Conservation (phyloP, 30 jellyfish, hydroid and myxozoan species). For the Hydractinia echinata region DNA sequence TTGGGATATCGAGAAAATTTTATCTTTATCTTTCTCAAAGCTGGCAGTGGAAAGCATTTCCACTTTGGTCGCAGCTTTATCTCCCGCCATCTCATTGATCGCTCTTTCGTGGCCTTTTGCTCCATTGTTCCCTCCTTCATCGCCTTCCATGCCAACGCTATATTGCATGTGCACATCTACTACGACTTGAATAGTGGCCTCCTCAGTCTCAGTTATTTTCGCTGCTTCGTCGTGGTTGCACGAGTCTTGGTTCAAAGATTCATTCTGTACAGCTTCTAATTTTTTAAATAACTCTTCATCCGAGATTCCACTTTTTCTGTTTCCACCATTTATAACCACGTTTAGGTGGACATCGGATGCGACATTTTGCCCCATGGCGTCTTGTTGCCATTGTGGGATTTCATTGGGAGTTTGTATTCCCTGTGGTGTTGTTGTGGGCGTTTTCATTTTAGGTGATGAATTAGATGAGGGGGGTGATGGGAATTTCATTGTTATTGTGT, state of each 20-base stretch:
- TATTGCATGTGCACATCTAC: no score
- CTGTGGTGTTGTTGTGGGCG: slow-evolving; percentile 12
- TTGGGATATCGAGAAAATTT: no score
- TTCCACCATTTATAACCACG: not conserved
- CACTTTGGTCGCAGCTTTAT: no score
- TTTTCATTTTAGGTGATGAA: slow-evolving; percentile 2
- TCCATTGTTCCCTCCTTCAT: no score
- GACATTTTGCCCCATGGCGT: not conserved
- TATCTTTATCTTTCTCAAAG: no score
- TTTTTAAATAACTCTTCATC: not conserved
- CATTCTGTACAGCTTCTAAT: not conserved
- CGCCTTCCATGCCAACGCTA: no score
- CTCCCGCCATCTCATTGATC: no score
- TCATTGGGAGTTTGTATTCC: not conserved
- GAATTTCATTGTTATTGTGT: no score
- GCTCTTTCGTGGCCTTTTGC: no score
- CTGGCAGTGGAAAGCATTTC: no score
- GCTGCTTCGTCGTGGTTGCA: not conserved
- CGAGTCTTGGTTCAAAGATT: not conserved
- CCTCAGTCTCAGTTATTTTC: no score
- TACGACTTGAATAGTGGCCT: no score
- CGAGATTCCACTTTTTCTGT: not conserved
- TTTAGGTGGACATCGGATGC: not conserved
- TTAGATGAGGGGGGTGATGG: not conserved
- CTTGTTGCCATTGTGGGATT: slow-evolving; percentile 15